These are phyloP conservation scores for Cosmia pyralina DNA, from an alignment of 2,888 invertebrate genomes.

Conservation along the genomic window DNA sequence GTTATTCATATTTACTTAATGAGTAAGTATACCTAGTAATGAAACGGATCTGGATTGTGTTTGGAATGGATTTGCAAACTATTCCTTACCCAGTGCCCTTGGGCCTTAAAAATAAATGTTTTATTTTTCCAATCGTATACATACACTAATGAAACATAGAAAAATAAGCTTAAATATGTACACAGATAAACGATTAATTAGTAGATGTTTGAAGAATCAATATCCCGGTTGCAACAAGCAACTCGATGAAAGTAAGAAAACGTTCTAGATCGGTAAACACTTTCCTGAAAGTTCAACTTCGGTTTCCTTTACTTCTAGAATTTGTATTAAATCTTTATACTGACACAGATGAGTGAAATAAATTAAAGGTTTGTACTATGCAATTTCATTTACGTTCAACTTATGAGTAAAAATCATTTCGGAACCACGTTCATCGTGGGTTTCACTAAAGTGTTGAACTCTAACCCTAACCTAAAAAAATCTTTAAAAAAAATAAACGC, in stretches of 20 bases:
- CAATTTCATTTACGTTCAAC: not conserved
- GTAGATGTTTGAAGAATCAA: constrained; percentile 5
- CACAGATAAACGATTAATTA: not conserved
- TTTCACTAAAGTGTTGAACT: not conserved
- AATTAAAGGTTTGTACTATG: not conserved
- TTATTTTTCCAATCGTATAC: not conserved
- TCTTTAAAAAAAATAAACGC: too few species aligned
- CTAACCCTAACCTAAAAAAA: too few species aligned
- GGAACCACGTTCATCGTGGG: not conserved
- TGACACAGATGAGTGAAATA: not conserved
- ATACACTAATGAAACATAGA: not conserved
- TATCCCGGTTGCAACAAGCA: not conserved
- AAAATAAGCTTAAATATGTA: not conserved
- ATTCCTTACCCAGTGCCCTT: not conserved
- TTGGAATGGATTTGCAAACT: not conserved
- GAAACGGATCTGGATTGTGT: not conserved
- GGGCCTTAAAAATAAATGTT: not conserved
- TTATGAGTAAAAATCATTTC: not conserved
- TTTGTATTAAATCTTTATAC: constrained; percentile 8
- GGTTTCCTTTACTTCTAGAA: constrained; percentile 1
- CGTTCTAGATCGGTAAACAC: constrained; percentile 7
- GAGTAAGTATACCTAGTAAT: not conserved
- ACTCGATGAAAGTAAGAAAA: constrained; percentile 7
- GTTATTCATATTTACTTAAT: constrained; percentile 15
- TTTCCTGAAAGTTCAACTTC: constrained; percentile 4